These are phyloP conservation scores for Drosophila quinaria DNA, from an alignment of 2,888 invertebrate genomes.

Conservation along the genomic window DNA sequence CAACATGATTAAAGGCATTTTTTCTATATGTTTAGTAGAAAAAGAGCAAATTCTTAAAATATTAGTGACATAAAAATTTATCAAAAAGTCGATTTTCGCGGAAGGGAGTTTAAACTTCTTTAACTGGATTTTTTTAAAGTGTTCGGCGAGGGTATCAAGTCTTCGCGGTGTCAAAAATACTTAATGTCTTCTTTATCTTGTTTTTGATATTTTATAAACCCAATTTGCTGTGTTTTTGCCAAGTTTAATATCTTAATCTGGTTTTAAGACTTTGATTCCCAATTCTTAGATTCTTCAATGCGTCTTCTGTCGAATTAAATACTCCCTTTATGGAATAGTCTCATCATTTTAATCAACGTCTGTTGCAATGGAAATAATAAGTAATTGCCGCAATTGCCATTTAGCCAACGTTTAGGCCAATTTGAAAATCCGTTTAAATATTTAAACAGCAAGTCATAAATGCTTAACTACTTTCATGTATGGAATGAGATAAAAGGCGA, in stretches of 20 bases:
- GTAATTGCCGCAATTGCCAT: slow-evolving; percentile 11
- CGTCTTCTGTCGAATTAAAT: not conserved
- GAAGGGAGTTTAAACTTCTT: no score
- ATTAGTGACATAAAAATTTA: no score
- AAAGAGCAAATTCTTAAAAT: no score
- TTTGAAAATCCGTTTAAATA: slow-evolving; percentile 20
- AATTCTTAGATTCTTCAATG: not conserved
- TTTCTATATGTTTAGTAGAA: no score
- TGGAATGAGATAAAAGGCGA: not conserved
- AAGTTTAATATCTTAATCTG: not conserved
- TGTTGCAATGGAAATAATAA: slow-evolving; percentile 5
- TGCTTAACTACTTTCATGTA: slow-evolving; percentile 15
- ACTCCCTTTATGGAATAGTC: not conserved
- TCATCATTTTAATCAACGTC: not conserved
- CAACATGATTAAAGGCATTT: no score
- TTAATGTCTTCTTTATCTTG: no score
- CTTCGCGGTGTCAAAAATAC: no score
- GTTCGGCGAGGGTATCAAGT: no score
- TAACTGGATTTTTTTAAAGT: no score
- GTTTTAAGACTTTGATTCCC: not conserved
- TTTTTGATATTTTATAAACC: no score
- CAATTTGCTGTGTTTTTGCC: no score
- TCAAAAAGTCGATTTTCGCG: no score
- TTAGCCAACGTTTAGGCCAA: slow-evolving; percentile 15
- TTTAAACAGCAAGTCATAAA: slow-evolving; percentile 25